phyloP scores from a whole-genome alignment of 2,797 vertebrate species.

The Hafferia zeledoni region DNA sequence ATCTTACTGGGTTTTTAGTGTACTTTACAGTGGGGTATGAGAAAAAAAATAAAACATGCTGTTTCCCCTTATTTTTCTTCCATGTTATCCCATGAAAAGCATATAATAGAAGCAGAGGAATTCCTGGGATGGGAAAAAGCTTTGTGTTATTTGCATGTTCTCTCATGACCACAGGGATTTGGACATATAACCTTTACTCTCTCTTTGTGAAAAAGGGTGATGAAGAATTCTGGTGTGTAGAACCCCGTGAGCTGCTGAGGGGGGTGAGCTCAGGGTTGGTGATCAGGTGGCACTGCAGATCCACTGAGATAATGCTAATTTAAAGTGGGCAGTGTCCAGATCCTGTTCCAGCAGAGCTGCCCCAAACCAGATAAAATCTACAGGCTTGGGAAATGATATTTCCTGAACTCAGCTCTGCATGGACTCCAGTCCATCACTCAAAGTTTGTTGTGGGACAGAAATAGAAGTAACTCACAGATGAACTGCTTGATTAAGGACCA shows the following conservation, averaged over 20 bases:
- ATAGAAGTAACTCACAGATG: background rate
- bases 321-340: background rate
- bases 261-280: background rate
- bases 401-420: background rate
- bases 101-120: background rate
- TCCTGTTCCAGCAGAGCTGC: background rate
- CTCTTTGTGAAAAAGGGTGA: background rate
- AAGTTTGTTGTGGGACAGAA: background rate
- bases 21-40: background rate
- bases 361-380: background rate
- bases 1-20: background rate
- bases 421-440: background rate
- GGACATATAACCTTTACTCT: background rate
- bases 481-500: background rate
- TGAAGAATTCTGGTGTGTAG: background rate
- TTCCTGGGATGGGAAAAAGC: background rate
- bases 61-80: background rate
- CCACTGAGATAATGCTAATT: background rate
- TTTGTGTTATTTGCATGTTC: background rate
- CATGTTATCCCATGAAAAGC: background rate
- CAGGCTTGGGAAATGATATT: background rate
- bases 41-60: background rate
- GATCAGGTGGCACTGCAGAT: background rate
- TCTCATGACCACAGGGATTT: background rate
- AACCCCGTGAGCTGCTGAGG: background rate